Evolutionary conservation across 1,140 invertebrate species (phyloP).

Genomic region (Macrobrachium rosenbergii): DNA sequence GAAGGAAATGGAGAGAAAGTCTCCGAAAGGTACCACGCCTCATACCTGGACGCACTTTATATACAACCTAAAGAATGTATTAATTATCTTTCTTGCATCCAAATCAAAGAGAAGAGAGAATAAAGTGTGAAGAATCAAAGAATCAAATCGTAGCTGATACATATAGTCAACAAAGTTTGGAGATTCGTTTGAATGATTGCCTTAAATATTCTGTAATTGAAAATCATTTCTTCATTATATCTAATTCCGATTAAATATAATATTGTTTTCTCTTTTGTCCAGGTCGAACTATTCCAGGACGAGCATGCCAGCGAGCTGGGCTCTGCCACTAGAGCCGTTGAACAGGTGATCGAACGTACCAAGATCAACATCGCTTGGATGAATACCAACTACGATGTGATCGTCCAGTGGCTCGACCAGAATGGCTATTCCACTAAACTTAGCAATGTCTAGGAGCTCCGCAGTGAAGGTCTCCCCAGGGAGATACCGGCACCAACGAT

Average conservation of each 20-base stretch:
- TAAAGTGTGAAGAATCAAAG: not conserved
- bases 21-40: too few species aligned
- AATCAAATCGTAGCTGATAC: not conserved
- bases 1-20: not conserved
- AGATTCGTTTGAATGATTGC: too few species aligned
- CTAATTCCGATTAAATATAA: not conserved
- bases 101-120: not conserved
- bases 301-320: conserved; percentile 41
- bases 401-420: conserved; percentile 69
- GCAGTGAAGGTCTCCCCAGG: too few species aligned
- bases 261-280: not conserved
- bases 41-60: too few species aligned
- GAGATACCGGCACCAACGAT: too few species aligned
- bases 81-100: not conserved
- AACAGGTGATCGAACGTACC: conserved; percentile 84
- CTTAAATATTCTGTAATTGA: too few species aligned
- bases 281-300: conserved; percentile 48
- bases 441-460: conserved; percentile 29
- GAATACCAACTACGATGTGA: conserved; percentile 79
- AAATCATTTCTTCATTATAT: not conserved
- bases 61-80: too few species aligned
- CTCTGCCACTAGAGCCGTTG: conserved; percentile 77
- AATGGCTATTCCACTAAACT: conserved; percentile 52
- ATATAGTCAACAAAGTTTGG: too few species aligned
- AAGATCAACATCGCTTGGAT: conserved; percentile 87